Conservation (phyloP, 2,888 invertebrate genomes). For the Hermodice carunculata region DNA sequence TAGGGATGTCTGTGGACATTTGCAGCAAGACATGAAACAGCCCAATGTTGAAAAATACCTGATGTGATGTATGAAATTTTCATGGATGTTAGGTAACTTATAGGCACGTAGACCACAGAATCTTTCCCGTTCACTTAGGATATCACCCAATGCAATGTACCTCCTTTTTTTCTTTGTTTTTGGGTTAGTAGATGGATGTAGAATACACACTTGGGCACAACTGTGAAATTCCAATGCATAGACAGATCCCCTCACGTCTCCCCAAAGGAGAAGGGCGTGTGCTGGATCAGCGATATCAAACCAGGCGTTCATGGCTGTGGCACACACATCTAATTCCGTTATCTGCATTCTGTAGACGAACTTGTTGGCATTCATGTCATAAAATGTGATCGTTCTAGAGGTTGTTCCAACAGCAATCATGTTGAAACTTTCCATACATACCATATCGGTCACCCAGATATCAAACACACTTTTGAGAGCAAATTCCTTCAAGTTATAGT, state of each 20-base stretch:
- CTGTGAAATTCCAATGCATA: conserved; percentile 14
- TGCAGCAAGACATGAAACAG: conserved; percentile 79
- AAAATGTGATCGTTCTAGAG: conserved; percentile 84
- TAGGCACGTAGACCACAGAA: conserved; percentile 18
- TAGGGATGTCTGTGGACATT: conserved; percentile 74
- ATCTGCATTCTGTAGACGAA: conserved; percentile 60
- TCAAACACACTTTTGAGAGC: background rate
- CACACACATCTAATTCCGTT: conserved; percentile 76
- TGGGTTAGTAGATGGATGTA: no score
- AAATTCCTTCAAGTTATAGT: background rate
- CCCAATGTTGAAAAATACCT: conserved; percentile 77
- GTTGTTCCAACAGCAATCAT: conserved; percentile 83
- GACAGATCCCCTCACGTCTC: conserved; percentile 80
- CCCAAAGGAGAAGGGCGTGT: conserved; percentile 78
- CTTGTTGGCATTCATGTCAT: conserved; percentile 63
- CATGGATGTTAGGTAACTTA: conserved; percentile 12
- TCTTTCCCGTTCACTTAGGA: background rate
- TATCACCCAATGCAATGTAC: no score
- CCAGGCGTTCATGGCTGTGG: conserved; percentile 71
- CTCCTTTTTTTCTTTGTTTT: no score
- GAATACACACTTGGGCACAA: conserved; percentile 20
- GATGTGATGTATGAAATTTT: conserved; percentile 78
- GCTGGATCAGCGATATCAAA: conserved; percentile 73
- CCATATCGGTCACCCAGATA: conserved; percentile 80
- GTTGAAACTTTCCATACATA: conserved; percentile 82